These are phyloP conservation scores for Hemithea aestivaria DNA, from an alignment of 2,888 invertebrate species.

Conservation along the genomic window DNA sequence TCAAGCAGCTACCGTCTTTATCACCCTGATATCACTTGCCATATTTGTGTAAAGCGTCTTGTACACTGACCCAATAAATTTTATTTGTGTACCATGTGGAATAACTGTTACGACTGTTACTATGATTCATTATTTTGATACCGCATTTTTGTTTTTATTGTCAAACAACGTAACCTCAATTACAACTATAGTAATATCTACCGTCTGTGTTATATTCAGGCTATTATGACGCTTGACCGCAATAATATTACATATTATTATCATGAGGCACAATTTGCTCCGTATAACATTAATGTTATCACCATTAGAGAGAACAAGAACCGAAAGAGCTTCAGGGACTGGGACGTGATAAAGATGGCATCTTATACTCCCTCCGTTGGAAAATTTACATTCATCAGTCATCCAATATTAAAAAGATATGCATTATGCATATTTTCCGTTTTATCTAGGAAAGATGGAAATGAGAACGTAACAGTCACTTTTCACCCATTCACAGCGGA, in stretches of 20 bases:
- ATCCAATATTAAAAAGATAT: slow-evolving; percentile 1
- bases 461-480: slow-evolving; percentile 17
- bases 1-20: slow-evolving; percentile 25
- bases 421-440: slow-evolving; percentile 4
- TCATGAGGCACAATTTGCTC: slow-evolving; percentile 11
- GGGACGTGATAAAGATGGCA: slow-evolving; percentile 18
- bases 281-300: slow-evolving; percentile 11
- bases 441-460: slow-evolving; percentile 20
- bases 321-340: slow-evolving; percentile 17
- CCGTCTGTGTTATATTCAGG: slow-evolving; percentile 7
- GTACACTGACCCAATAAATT: slow-evolving; percentile 5
- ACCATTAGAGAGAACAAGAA: slow-evolving; percentile 15
- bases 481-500: too few species aligned
- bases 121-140: slow-evolving; percentile 23
- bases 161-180: slow-evolving; percentile 1
- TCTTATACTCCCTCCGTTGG: slow-evolving; percentile 16
- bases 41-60: slow-evolving; percentile 17
- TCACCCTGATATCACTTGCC: slow-evolving; percentile 17
- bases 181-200: slow-evolving; percentile 6
- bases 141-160: slow-evolving; percentile 21
- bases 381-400: slow-evolving; percentile 25
- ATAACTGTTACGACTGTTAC: too few species aligned
- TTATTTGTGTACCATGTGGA: slow-evolving; percentile 16
- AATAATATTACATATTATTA: not conserved
- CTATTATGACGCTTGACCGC: slow-evolving; percentile 17